phyloP scores from a whole-genome alignment of 2,113 vertebrate species.

The Nycticryphes semicollaris region DNA sequence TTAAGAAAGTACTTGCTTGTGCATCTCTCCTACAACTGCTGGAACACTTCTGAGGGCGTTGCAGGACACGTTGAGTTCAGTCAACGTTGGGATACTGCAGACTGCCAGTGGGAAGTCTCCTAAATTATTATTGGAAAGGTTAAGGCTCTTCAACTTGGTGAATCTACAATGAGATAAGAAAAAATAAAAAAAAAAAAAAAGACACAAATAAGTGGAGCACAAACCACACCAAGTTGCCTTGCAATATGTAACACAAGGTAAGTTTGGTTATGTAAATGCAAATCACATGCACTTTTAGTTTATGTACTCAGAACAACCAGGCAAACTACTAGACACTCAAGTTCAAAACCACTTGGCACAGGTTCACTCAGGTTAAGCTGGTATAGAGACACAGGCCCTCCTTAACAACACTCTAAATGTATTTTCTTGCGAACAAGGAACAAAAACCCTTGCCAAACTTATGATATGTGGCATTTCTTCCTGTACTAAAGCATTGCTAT shows the following conservation, averaged over 20 bases:
- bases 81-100: constrained; percentile 88
- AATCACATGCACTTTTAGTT: not conserved
- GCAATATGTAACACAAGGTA: not conserved
- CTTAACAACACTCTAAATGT: not conserved
- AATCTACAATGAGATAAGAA: constrained; percentile 78
- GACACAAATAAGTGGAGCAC: not conserved
- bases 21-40: constrained; percentile 84
- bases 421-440: not conserved
- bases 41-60: constrained; percentile 87
- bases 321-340: not conserved
- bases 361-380: not conserved
- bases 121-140: constrained; percentile 95
- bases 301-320: not conserved
- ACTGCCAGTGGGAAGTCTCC: constrained; percentile 88
- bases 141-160: constrained; percentile 94
- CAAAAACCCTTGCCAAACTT: not conserved
- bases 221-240: not conserved
- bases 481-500: not conserved
- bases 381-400: not conserved
- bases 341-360: not conserved
- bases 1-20: constrained; percentile 82
- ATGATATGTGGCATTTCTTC: not conserved
- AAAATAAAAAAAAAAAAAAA: not conserved
- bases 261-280: not conserved
- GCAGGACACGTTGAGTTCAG: constrained; percentile 95